A percentile compares a stretch with the other conserved stretches of the same genome.
Evolutionary conservation across 2,113 vertebrate genomes (phyloP).

Genomic region (Misgurnus anguillicaudatus): DNA sequence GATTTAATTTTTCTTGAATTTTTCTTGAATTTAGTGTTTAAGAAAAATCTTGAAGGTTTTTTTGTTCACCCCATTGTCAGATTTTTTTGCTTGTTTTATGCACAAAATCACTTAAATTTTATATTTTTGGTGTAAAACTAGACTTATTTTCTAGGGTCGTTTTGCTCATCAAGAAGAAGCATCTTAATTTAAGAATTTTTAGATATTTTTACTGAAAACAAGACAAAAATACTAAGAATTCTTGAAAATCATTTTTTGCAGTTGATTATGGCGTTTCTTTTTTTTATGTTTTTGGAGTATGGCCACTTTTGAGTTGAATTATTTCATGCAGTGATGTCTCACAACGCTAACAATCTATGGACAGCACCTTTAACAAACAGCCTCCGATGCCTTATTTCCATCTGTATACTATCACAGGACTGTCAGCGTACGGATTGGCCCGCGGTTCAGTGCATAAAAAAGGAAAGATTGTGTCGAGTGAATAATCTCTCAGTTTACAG

Average conservation of each 20-base stretch:
- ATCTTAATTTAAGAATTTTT: too few relatives aligned
- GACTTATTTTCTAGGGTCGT: too few relatives aligned
- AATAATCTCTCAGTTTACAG: constrained; percentile 81
- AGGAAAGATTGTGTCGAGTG: constrained; percentile 78
- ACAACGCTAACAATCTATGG: constrained; percentile 1
- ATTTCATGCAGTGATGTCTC: neutral
- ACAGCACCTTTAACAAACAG: constrained; percentile 68
- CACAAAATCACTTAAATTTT: too few relatives aligned
- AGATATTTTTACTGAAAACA: too few relatives aligned
- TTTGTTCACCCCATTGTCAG: too few relatives aligned
- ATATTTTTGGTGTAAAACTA: too few relatives aligned
- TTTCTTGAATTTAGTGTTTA: too few relatives aligned
- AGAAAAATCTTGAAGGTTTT: too few relatives aligned
- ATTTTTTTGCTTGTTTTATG: too few relatives aligned
- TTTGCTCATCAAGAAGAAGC: too few relatives aligned
- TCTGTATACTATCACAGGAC: constrained; percentile 77
- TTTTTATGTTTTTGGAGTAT: neutral
- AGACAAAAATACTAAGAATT: neutral
- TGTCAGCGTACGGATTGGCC: constrained; percentile 74
- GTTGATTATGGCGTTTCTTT: neutral
- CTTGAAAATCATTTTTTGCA: too few relatives aligned
- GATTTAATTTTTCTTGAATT: too few relatives aligned
- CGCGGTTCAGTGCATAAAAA: constrained; percentile 76
- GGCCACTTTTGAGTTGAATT: neutral
- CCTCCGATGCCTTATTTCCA: constrained; percentile 72